phyloP scores from a whole-genome alignment of 2,797 vertebrate genomes.

The Manis javanica region DNA sequence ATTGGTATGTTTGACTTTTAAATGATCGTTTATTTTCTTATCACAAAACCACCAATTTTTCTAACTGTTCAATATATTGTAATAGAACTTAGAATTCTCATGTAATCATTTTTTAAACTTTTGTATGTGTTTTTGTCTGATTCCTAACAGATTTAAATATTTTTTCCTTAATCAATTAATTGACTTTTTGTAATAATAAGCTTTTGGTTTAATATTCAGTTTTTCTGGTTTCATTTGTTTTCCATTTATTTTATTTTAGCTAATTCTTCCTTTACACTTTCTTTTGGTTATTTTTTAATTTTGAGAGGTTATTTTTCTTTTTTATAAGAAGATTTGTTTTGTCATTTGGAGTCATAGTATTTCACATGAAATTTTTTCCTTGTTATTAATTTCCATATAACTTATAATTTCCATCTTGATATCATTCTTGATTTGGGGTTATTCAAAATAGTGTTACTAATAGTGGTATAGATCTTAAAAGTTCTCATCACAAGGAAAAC shows the following conservation, averaged over 20 bases:
- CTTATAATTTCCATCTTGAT: background rate
- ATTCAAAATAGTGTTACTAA: conserved; percentile 3
- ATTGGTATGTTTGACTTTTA: background rate
- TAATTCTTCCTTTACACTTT: background rate
- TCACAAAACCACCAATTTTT: background rate
- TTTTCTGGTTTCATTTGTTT: background rate
- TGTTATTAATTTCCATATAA: background rate
- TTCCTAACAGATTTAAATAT: background rate
- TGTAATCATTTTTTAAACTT: background rate
- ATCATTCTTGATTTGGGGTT: background rate
- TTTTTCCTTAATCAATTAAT: background rate
- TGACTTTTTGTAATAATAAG: background rate
- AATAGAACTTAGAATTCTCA: background rate
- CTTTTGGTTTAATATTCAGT: background rate
- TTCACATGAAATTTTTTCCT: background rate
- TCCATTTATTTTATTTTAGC: background rate
- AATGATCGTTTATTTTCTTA: background rate
- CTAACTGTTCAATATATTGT: background rate
- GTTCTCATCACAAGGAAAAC: background rate
- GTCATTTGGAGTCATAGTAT: background rate
- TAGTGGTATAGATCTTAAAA: background rate
- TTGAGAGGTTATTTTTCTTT: background rate
- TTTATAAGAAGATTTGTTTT: background rate
- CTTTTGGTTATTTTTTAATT: background rate
- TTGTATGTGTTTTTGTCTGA: background rate